These are phyloP conservation scores for Cyclura pinguis DNA, from an alignment of 2,797 vertebrate genomes.

Conservation along the genomic window DNA sequence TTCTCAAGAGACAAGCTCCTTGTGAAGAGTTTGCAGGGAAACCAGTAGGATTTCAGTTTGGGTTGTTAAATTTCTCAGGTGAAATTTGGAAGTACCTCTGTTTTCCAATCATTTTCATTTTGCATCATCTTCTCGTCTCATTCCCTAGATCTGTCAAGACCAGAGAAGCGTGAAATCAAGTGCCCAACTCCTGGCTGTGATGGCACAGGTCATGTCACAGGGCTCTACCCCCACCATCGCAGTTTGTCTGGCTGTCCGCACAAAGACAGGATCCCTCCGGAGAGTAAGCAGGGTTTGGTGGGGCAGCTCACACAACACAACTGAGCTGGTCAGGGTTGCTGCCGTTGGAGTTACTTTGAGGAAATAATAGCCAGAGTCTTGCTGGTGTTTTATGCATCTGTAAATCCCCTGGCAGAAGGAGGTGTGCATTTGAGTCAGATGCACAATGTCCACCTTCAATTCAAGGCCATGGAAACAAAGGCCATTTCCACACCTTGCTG, in stretches of 20 bases:
- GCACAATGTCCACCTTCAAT: too few species aligned
- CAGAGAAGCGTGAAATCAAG: conserved; percentile 97
- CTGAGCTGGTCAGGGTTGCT: neutral
- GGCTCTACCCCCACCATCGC: conserved; percentile 97
- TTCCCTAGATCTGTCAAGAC: conserved; percentile 88
- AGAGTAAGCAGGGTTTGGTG: conserved; percentile 87
- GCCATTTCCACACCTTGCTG: too few species aligned
- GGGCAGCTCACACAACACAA: neutral
- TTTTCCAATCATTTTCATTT: neutral
- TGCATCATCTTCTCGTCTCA: rapidly evolving
- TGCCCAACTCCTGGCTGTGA: conserved; percentile 97
- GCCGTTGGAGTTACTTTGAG: neutral
- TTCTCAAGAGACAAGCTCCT: rapidly evolving
- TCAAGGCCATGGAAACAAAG: too few species aligned
- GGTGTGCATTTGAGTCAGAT: too few species aligned
- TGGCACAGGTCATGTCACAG: conserved; percentile 95
- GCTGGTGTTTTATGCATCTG: too few species aligned
- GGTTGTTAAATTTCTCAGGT: neutral
- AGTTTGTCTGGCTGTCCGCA: conserved; percentile 98
- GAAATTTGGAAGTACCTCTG: rapidly evolving
- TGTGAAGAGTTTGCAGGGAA: neutral
- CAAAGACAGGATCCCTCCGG: conserved; percentile 98
- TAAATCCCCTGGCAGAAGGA: too few species aligned
- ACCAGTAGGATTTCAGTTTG: neutral
- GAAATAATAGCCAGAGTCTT: neutral